Percentiles rank a stretch among this genome's conserved stretches.
Conservation (phyloP, 1,140 invertebrate species). For the Galleria mellonella region DNA sequence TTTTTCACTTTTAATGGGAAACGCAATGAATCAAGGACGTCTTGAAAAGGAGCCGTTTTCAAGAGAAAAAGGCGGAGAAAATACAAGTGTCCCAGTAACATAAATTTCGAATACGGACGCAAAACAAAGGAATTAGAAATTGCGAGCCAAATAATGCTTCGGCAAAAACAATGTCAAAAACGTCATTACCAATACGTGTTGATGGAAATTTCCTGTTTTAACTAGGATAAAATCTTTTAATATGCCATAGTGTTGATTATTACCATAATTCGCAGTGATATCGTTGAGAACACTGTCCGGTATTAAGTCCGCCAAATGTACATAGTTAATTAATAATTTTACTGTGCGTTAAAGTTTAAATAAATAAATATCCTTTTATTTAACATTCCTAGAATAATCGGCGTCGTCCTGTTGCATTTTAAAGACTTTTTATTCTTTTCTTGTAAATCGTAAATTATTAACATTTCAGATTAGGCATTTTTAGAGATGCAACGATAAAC, state of each 20-base stretch:
- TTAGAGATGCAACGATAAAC: too few relatives aligned
- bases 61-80: conserved; percentile 15
- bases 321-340: too few relatives aligned
- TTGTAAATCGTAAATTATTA: conserved; percentile 1
- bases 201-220: conserved; percentile 39
- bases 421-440: background rate
- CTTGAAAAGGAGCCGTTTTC: conserved; percentile 21
- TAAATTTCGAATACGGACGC: conserved; percentile 21
- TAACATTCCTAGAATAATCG: conserved; percentile 17
- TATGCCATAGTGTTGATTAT: conserved; percentile 34
- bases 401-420: conserved; percentile 4
- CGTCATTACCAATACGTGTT: conserved; percentile 2
- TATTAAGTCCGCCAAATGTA: too few relatives aligned
- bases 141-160: conserved; percentile 19
- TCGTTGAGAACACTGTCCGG: too few relatives aligned
- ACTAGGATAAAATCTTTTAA: conserved; percentile 38
- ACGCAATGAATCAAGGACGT: conserved; percentile 47
- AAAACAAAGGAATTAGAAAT: conserved; percentile 40
- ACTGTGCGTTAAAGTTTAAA: too few relatives aligned
- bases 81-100: conserved; percentile 25
- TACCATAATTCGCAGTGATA: conserved; percentile 24
- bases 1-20: conserved; percentile 8
- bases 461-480: too few relatives aligned
- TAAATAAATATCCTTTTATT: too few relatives aligned
- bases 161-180: conserved; percentile 26